Evolutionary conservation across 2,113 vertebrate genomes (phyloP).

Genomic region (Chaetura pelagica): DNA sequence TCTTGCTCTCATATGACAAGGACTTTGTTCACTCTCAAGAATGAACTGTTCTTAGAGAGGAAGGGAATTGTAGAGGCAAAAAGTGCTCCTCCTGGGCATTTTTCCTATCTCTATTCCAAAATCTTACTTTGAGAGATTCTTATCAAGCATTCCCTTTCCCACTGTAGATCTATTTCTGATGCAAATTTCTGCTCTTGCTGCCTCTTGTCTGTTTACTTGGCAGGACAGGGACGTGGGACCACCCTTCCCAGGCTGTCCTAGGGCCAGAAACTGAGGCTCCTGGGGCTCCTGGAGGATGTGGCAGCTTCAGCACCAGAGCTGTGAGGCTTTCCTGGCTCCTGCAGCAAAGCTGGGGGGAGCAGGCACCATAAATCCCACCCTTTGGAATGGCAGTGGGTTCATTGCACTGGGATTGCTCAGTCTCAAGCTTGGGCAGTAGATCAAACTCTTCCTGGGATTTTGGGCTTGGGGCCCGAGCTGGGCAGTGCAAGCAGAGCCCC

Average conservation of each 20-base stretch:
- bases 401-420: neutral
- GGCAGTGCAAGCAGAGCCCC: fast-evolving
- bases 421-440: neutral
- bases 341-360: neutral
- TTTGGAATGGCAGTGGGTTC: neutral
- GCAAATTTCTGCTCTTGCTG: neutral
- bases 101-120: neutral
- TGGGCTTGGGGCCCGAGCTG: neutral
- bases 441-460: neutral
- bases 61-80: neutral
- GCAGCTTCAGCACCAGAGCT: neutral
- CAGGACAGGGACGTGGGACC: neutral
- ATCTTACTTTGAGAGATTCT: neutral
- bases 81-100: neutral
- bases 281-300: neutral
- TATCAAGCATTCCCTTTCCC: neutral
- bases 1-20: neutral
- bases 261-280: neutral
- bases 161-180: neutral
- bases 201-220: neutral
- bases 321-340: neutral
- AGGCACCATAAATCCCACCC: neutral
- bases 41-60: neutral
- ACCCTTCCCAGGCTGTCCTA: neutral
- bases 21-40: neutral